Evolutionary conservation across 64 coral and sea anemone genomes (phyloP), one percentile per base, ranked within the genome.

Genomic region (Pocillopora damicornis): DNA sequence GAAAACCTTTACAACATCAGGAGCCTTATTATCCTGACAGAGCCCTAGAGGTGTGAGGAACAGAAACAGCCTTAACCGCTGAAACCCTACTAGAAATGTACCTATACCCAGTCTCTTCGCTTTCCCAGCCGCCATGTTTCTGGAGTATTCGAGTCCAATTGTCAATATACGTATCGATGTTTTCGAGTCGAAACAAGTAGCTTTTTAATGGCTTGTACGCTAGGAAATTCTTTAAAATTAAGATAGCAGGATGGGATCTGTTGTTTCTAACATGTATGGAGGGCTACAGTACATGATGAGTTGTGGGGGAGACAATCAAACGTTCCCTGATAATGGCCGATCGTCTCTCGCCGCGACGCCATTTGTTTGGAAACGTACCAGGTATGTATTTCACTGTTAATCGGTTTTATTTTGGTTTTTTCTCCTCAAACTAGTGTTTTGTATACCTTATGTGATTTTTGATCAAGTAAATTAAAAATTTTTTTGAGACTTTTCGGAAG

Each of bases 241-340:
- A 73, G 65, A 85, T 85, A 85, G 68, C 81, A 88, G 58, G 37
- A 92, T 92, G 90, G 90, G 90, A 59, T 79, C 90, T 17, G 75
- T 92, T 14, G 83, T 92, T 36, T 92, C 90, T 87, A 59, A 87
- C 62, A 74, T 92, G 90, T 92, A 92, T 74, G 74, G 60, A 16
- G 90, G 90, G n/a, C 62, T 92, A 35, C 90, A 92, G 83, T 92
- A 92, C 82, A 87, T 92, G 90, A 4, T 92, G 85, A 77, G 90
- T 30, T 87, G 89, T 63, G 81, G 90, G 23, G 61, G 82, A 37
- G 56, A 92, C 37, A 85, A 85, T 58, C 36, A 71, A 57, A 68
- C 17, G 11, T 20, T 20, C 37, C 18, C 56, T 34, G 65, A 85
- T 16, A 58, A 74, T 51, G 11, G 30, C 62, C 25, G 73, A 35